Evolutionary conservation across 2,113 vertebrate species (phyloP), one percentile per base, ranked within the genome.

Genomic region (Pteropus alecto): DNA sequence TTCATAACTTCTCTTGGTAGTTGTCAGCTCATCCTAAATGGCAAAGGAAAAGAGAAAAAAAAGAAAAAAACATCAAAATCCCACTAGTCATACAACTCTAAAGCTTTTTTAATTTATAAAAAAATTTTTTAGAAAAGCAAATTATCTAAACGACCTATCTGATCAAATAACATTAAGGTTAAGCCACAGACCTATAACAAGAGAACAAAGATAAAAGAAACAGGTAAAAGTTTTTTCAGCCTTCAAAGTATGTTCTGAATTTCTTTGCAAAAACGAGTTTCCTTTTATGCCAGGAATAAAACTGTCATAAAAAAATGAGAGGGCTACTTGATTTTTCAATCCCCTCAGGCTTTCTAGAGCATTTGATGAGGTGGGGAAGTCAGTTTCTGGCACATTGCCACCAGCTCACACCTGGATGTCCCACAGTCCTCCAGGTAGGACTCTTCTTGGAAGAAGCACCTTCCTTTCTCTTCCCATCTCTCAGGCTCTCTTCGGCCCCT

Each of bases 1-100:
- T 97, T 99, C 99, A 0, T 99, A 99, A 98, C 99, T 99, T 97
- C 99, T 99, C 98, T 99, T 99, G 1, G 99, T 99, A 0, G 99
- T 99, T 61, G 99, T 98, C 97, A 99, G 97, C 83, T 99, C 99
- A 96, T 99, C 99, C 99, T 99, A 96, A 19, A n/a, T 24, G 74
- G 61, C 11, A 43, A 43, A 24, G 26, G 5, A 71, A 79, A 74
- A 61, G 76, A 56, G 48, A 7, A 2, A 19, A 14, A 56, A 67
- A 60, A 18, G 6, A 48, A 56, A 67, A 73, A 76, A 86, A n/a
- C 35, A 9, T 38, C 54, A 90, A 81, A 73, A 73, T 6, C 11
- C n/a, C 41, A 56, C 18, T 7, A 51, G 16, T 8, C 65, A 38
- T 1, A 88, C 11, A 30, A 54, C 43, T 51, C n/a, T 18, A 63